These are phyloP conservation scores for Antedon mediterranea DNA, from an alignment of 53 echinoderm and acorn worm species.

Conservation along the genomic window DNA sequence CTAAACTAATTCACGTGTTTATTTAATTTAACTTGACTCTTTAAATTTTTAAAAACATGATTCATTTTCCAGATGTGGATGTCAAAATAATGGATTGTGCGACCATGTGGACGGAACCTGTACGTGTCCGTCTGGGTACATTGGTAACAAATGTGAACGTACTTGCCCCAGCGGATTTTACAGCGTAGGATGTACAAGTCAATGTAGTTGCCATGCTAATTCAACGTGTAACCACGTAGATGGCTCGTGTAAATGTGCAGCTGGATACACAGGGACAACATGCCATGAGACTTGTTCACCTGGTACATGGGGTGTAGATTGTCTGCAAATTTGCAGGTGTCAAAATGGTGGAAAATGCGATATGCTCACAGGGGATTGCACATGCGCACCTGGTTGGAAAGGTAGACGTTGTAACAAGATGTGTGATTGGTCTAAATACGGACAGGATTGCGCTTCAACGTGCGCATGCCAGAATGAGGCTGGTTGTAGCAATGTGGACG, in stretches of 20 bases:
- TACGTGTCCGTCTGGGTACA: conserved; percentile 34
- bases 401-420: conserved; percentile 28
- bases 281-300: conserved; percentile 37
- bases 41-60: no score
- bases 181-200: conserved; percentile 10
- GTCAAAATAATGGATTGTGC: conserved; percentile 30
- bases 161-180: conserved; percentile 24
- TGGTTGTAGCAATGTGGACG: conserved; percentile 24
- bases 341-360: conserved; percentile 35
- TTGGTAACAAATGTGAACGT: conserved; percentile 22
- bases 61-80: conserved; percentile 1
- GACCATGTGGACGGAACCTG: conserved; percentile 32
- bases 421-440: conserved; percentile 47
- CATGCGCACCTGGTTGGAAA: conserved; percentile 57
- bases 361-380: conserved; percentile 39
- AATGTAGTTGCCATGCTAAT: conserved; percentile 24
- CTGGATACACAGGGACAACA: conserved; percentile 51
- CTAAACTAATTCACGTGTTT: neutral
- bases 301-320: conserved; percentile 45
- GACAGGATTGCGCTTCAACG: conserved; percentile 30
- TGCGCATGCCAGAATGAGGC: conserved; percentile 41
- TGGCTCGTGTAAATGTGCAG: conserved; percentile 45
- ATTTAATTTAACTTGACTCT: neutral
- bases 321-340: conserved; percentile 40
- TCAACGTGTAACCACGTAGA: conserved; percentile 14